Base-by-base conservation (phyloP, 1,140 invertebrate genomes). In the Ephestia elutella region DNA sequence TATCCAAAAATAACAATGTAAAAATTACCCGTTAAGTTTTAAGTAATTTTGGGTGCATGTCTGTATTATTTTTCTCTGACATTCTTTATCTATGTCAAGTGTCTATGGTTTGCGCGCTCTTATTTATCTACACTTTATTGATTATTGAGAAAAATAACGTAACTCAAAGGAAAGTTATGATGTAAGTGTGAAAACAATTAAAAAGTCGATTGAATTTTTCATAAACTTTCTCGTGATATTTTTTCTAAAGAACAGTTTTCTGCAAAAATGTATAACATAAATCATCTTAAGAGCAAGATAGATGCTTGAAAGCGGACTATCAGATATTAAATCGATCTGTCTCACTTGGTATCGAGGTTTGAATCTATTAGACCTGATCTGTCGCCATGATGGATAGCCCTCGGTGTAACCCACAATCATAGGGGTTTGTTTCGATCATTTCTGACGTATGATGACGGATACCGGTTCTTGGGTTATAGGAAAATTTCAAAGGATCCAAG, bases 321-420 rank as follows among this genome's bases (percentile, higher is more conserved):
- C 38, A 15, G 38, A 44, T 44, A 44, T 44, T 44, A 44, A 44
- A 44, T 44, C 38, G 38, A 44, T 44, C 38, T 44, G 38, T 44
- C 38, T 44, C 38, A 38, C 32, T 38, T 38, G 38, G 38, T 44
- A 15, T 15, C 13, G 10, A 44, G 38, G 38, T 44, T 44, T 44
- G 38, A 44, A 44, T 44, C 38, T 44, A 44, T 44, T 44, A 44
- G 15, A 44, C 38, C 38, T 44, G 38, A 44, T 44, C 38, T 44
- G 38, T 44, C 38, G 13, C 38, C 38, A 15, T 44, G 38, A 44
- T 15, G 38, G 38, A 44, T 44, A 5, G 38, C 13, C 30, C 11
- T 32, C 30, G 30, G 11, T 32, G 11, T 32, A 8, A 28, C 25
- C 30, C 38, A 15, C 38, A 44, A 44, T 44, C 38, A 17, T 44